Conservation (phyloP, 2,888 invertebrate species). For the Onthophagus sagittarius region DNA sequence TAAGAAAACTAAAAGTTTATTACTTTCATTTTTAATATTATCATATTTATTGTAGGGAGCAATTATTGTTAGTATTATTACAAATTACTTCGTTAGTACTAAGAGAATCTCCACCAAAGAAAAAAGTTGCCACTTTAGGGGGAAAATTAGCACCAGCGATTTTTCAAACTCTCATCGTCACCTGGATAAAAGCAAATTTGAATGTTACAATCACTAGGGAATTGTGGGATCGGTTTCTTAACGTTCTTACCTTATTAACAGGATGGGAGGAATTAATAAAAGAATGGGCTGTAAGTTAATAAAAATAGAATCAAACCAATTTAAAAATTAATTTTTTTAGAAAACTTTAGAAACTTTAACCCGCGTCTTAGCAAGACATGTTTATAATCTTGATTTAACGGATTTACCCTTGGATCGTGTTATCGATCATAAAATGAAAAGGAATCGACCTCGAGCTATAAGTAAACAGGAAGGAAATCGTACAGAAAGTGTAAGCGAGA, state of each 20-base stretch:
- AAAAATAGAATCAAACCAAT: neutral
- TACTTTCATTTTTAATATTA: neutral
- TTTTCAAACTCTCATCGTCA: conserved; percentile 92
- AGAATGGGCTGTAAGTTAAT: conserved; percentile 80
- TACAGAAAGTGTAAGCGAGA: conserved; percentile 31
- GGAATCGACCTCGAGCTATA: conserved; percentile 47
- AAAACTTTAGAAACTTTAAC: conserved; percentile 98
- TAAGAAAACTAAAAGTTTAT: conserved; percentile 43
- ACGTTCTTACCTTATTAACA: conserved; percentile 81
- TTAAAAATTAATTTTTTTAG: conserved; percentile 45
- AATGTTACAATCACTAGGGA: conserved; percentile 86
- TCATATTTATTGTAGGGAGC: conserved; percentile 62
- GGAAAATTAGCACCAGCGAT: conserved; percentile 81
- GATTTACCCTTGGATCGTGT: conserved; percentile 78
- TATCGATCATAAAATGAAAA: conserved; percentile 74
- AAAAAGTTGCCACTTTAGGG: conserved; percentile 71
- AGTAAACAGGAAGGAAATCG: conserved; percentile 36
- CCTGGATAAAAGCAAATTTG: conserved; percentile 96
- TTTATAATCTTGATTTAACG: conserved; percentile 88
- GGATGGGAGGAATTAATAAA: conserved; percentile 92
- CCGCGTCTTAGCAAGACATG: conserved; percentile 89
- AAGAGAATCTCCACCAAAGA: conserved; percentile 71
- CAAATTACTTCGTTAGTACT: conserved; percentile 90
- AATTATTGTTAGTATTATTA: conserved; percentile 77
- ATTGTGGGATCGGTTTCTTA: conserved; percentile 91